Base-by-base conservation (phyloP, 2,888 invertebrate species). In the Amblyjoppa fuscipennis region DNA sequence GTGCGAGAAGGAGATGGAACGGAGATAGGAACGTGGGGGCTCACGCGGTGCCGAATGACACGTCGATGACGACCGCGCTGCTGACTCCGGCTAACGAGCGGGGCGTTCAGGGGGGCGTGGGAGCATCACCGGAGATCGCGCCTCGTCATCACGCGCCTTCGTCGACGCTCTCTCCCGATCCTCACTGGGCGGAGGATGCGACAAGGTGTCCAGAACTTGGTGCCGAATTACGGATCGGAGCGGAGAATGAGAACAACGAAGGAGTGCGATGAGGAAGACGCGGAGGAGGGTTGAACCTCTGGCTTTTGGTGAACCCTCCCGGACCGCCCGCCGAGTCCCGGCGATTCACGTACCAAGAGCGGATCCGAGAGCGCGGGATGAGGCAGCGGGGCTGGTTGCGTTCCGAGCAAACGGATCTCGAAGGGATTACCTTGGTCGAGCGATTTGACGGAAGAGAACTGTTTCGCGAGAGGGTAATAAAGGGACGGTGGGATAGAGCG, bases 41-140 rank as follows among this genome's bases (percentile, higher is more conserved):
- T 89, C 87, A 81, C 79, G 86, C 91, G 89, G 91, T 91, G 91
- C 91, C 91, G 92, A 93, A 94, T 93, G 94, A 94, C 94, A 93
- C 92, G 92, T 93, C 93, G 94, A 94, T 94, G 94, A 94, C 93
- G 94, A 93, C 92, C 92, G 85, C 89, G 91, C 92, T 94, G 94
- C 94, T 94, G 94, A 94, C 93, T 94, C 91, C 84, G 93, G 92
- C 92, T 94, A 94, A 94, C 94, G 94, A 94, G 93, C 93, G 88
- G 92, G 93, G 93, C 93, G 93, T 93, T 90, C 84, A 91, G 84
- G 87, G 70, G 92, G 93, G 93, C 92, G 93, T 93, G 93, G 91
- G 92, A 93, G 84, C 77, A 84, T 91, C 90, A 86, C 76, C 90
- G 87, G 91, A 92, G 92, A 94, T 93, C 93, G 92, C 93, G 94